These are phyloP conservation scores for Pyrgus malvae DNA, from an alignment of 2,888 invertebrate species.

Conservation along the genomic window DNA sequence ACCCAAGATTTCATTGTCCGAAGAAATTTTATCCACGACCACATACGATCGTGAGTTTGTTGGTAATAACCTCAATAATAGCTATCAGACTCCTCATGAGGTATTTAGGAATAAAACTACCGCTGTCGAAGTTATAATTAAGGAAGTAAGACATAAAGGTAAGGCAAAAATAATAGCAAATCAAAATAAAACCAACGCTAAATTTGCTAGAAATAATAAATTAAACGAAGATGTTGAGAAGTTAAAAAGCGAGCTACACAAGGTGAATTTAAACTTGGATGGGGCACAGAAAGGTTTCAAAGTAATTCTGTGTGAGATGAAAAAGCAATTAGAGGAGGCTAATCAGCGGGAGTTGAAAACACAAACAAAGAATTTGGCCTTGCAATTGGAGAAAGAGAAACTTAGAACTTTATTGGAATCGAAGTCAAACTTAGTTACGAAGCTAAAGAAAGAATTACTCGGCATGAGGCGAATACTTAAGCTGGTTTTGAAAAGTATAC, in stretches of 20 bases:
- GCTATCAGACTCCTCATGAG: conserved; percentile 43
- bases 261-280: conserved; percentile 43
- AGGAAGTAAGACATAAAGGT: conserved; percentile 50
- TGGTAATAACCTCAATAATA: conserved; percentile 25
- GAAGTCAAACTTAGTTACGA: conserved; percentile 52
- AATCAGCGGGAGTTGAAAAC: conserved; percentile 52
- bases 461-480: conserved; percentile 56
- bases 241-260: conserved; percentile 47
- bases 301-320: conserved; percentile 53
- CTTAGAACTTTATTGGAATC: conserved; percentile 53
- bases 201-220: conserved; percentile 31
- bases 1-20: conserved; percentile 38
- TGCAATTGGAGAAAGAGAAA: conserved; percentile 67
- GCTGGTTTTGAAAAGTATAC: conserved; percentile 53
- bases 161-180: conserved; percentile 32
- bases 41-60: conserved; percentile 33
- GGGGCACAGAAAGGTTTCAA: conserved; percentile 47
- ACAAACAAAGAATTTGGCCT: conserved; percentile 46
- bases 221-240: conserved; percentile 47
- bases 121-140: conserved; percentile 65
- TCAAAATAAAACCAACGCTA: conserved; percentile 18
- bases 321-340: conserved; percentile 52
- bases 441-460: conserved; percentile 56
- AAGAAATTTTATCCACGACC: conserved; percentile 36
- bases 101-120: conserved; percentile 65